A percentile compares a stretch with the other conserved stretches of the same genome.
Evolutionary conservation across 2,888 invertebrate genomes (phyloP).

Genomic region (Morpho helenor): DNA sequence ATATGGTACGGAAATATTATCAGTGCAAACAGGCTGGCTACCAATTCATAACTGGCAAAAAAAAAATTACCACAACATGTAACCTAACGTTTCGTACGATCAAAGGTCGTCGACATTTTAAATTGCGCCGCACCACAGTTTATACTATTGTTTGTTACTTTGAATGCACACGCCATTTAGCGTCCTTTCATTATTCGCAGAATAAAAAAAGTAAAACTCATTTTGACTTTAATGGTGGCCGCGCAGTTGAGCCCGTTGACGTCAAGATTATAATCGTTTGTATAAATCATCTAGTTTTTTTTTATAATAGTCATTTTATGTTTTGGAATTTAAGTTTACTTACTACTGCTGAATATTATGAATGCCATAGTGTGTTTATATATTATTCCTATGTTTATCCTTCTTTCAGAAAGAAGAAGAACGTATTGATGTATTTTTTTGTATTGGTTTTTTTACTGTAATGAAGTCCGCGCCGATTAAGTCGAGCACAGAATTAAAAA

Average conservation of each 20-base stretch:
- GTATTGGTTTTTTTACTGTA: no score
- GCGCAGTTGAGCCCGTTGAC: slow-evolving; percentile 23
- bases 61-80: no score
- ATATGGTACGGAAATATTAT: no score
- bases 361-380: no score
- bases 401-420: no score
- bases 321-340: neutral
- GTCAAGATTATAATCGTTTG: slow-evolving; percentile 23
- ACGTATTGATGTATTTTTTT: no score
- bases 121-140: neutral
- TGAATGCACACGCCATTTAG: slow-evolving; percentile 10
- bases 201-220: slow-evolving; percentile 16
- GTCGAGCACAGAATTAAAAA: no score
- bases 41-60: no score
- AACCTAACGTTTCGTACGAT: neutral
- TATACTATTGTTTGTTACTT: neutral
- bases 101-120: neutral
- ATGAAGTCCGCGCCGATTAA: no score
- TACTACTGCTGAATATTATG: no score
- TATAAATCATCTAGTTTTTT: slow-evolving; percentile 3
- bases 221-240: slow-evolving; percentile 21
- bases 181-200: slow-evolving; percentile 17
- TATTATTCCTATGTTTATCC: no score
- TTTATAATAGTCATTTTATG: slow-evolving; percentile 1
- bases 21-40: no score